Evolutionary conservation across 1,140 invertebrate genomes (phyloP).

Genomic region (Camponotus pennsylvanicus): DNA sequence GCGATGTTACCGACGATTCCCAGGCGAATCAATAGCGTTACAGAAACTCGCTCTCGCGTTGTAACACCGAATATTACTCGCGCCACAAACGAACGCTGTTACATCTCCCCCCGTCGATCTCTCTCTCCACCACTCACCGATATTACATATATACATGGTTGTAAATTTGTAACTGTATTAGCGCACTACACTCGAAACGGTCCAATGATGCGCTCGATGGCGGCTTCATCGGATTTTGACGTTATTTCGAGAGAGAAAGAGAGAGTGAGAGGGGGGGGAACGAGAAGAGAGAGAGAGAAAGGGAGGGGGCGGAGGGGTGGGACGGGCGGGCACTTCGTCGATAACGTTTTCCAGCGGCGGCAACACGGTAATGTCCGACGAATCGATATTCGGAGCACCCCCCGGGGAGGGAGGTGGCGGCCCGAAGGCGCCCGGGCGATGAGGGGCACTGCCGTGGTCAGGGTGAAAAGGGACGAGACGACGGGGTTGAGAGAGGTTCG

Average conservation of each 20-base stretch:
- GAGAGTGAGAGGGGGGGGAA: not conserved
- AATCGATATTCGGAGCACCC: slow-evolving; percentile 71
- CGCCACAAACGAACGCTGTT: slow-evolving; percentile 61
- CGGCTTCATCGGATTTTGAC: slow-evolving; percentile 56
- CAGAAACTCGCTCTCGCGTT: slow-evolving; percentile 61
- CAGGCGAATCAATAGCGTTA: slow-evolving; percentile 62
- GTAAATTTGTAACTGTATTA: slow-evolving; percentile 65
- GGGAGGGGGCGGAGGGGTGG: slow-evolving; percentile 18
- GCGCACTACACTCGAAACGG: slow-evolving; percentile 55
- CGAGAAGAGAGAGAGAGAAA: not conserved
- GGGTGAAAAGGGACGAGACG: slow-evolving; percentile 62
- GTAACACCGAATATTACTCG: slow-evolving; percentile 61
- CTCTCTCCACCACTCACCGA: slow-evolving; percentile 24
- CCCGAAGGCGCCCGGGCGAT: slow-evolving; percentile 62
- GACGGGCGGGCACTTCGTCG: slow-evolving; percentile 59
- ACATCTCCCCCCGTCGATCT: slow-evolving; percentile 4
- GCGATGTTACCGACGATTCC: slow-evolving; percentile 60
- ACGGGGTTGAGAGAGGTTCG: not conserved
- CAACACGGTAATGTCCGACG: slow-evolving; percentile 70
- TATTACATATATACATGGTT: slow-evolving; percentile 19
- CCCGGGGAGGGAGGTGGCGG: slow-evolving; percentile 46
- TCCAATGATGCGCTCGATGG: slow-evolving; percentile 39
- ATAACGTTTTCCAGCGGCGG: slow-evolving; percentile 72
- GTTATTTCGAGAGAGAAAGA: slow-evolving; percentile 42
- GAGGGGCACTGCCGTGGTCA: slow-evolving; percentile 64